These are phyloP conservation scores for Papilio aristodemus DNA, from an alignment of 1,140 invertebrate species.

Conservation along the genomic window DNA sequence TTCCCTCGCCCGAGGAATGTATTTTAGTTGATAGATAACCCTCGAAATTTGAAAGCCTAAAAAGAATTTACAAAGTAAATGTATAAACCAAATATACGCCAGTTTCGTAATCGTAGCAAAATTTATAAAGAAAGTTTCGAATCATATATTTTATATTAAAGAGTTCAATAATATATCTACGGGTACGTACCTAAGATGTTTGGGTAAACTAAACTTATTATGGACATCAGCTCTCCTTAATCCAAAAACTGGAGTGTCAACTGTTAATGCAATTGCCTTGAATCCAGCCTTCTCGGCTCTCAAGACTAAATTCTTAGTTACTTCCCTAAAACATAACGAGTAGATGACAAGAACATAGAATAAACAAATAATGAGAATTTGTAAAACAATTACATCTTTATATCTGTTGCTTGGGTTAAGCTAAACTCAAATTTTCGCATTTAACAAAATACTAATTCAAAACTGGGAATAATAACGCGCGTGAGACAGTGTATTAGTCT, in stretches of 20 bases:
- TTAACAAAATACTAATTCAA: no score
- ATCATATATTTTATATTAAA: no score
- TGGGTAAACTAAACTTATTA: conserved; percentile 92
- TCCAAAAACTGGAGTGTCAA: conserved; percentile 94
- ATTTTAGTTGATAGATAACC: conserved; percentile 82
- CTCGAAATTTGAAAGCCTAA: conserved; percentile 87
- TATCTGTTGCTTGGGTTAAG: no score
- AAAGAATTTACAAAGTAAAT: conserved; percentile 39
- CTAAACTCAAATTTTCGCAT: no score
- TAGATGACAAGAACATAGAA: neutral
- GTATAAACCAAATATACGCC: no score
- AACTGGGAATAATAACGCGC: no score
- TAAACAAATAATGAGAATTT: no score
- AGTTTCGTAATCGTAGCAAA: no score
- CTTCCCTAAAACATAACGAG: conserved; percentile 77
- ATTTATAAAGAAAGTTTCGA: conserved; percentile 32
- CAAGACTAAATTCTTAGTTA: conserved; percentile 87
- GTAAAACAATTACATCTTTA: no score
- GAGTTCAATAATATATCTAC: neutral
- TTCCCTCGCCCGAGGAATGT: conserved; percentile 80
- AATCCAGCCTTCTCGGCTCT: conserved; percentile 93
- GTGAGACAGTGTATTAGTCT: no score
- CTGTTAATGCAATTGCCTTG: conserved; percentile 93
- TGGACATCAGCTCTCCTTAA: conserved; percentile 88
- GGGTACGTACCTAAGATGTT: conserved; percentile 85